These are phyloP conservation scores for Tokudaia muenninki DNA, from an alignment of 2,797 vertebrate species.

Conservation along the genomic window DNA sequence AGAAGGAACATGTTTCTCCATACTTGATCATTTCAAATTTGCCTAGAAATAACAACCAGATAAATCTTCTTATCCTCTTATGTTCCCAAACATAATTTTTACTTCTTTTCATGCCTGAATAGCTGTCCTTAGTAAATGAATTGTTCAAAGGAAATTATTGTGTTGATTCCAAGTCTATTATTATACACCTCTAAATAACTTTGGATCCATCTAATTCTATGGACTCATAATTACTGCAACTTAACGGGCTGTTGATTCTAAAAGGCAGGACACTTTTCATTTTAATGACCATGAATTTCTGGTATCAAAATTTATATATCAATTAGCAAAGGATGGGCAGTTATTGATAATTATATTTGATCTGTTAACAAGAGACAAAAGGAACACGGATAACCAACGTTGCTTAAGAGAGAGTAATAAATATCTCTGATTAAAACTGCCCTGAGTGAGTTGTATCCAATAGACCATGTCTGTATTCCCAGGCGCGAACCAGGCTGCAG, in stretches of 20 bases:
- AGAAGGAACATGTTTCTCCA: not conserved
- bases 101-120: not conserved
- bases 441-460: not conserved
- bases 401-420: not conserved
- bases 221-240: not conserved
- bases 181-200: not conserved
- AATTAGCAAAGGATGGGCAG: not conserved
- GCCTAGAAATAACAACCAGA: not conserved
- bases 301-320: not conserved
- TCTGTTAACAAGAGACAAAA: conserved; percentile 6
- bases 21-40: not conserved
- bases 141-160: not conserved
- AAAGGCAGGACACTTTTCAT: not conserved
- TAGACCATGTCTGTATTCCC: not conserved
- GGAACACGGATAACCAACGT: not conserved
- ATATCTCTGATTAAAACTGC: not conserved
- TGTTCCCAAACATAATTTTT: not conserved
- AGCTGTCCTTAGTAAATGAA: not conserved
- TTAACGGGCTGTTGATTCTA: not conserved
- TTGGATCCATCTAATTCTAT: not conserved
- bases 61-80: not conserved
- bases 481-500: not conserved
- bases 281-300: not conserved
- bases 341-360: not conserved
- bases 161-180: not conserved